Evolutionary conservation across 1,140 invertebrate genomes (phyloP), one percentile per base, ranked within the genome.

Genomic region (Xylocopa sonorina): DNA sequence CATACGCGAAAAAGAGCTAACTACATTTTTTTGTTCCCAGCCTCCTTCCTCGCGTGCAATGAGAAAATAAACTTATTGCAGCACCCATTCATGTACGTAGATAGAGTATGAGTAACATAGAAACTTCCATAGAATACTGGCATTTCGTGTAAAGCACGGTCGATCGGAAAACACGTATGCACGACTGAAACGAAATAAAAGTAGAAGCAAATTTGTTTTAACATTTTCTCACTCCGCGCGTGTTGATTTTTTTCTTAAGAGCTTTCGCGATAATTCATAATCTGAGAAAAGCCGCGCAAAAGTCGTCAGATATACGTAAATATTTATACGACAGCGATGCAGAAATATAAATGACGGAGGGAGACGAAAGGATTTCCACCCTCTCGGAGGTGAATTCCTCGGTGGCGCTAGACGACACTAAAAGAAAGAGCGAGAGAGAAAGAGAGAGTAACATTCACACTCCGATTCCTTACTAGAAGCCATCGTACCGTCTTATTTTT

Each of bases 301-400:
- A n/a, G n/a, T n/a, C n/a, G n/a, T n/a, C n/a, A n/a, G n/a, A n/a
- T n/a, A 38, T 72, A 71, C 71, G 80, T 83, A 87, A 89, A 90
- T 86, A 89, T 89, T 88, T 90, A 86, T 81, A 72, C 53, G 46
- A 43, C 41, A 53, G 1, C 10, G 32, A 24, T 48, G 41, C 41
- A 32, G 24, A 60, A 51, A 66, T 78, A 78, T 68, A 75, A 58
- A 62, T 27, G 62, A n/a, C 5, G 68, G 12, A 18, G 4, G 7
- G 12, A 53, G 14, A 62, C 72, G 29, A 57, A 34, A 46, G 46
- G 46, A 72, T 72, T 77, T 68, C 29, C 67, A 50, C 34, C 38
- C 48, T 58, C 32, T 2, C 48, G 38, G 18, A 24, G 21, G 53
- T 75, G 48, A 75, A 69, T 80, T 82, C 57, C 34, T 50, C 24